These are phyloP conservation scores for Idaea dimidiata DNA, from an alignment of 2,888 invertebrate species.

Conservation along the genomic window DNA sequence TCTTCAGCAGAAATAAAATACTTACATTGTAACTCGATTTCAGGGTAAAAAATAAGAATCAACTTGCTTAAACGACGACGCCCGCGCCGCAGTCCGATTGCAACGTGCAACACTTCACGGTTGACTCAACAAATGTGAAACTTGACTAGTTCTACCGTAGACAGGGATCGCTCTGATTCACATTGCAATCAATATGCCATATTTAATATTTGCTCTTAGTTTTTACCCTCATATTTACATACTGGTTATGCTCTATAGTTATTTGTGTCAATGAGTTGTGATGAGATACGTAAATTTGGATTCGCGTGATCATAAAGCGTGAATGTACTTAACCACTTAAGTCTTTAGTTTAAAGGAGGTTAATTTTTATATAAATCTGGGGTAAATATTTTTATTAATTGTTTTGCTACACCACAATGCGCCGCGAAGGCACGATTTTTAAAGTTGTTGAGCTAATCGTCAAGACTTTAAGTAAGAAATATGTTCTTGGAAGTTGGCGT, in stretches of 20 bases:
- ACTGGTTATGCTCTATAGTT: constrained; percentile 24
- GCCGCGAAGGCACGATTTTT: neutral
- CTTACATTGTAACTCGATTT: no score
- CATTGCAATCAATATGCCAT: neutral
- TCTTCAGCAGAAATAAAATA: no score
- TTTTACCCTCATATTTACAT: constrained; percentile 25
- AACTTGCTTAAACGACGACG: neutral
- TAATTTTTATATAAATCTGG: neutral
- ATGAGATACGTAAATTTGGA: constrained; percentile 19
- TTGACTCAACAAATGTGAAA: neutral
- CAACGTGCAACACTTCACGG: neutral
- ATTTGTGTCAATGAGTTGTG: constrained; percentile 28
- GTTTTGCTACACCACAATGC: constrained; percentile 1
- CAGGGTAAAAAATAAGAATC: no score
- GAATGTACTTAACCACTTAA: constrained; percentile 10
- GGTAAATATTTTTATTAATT: constrained; percentile 2
- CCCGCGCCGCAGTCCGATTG: no score
- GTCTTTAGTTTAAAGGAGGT: neutral
- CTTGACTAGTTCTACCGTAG: neutral
- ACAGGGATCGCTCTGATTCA: neutral
- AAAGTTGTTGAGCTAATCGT: neutral
- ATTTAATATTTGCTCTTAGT: constrained; percentile 16
- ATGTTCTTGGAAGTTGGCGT: neutral
- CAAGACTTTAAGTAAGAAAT: neutral
- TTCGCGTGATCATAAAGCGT: constrained; percentile 13